Evolutionary conservation across 1,140 invertebrate species (phyloP).

Genomic region (Brachionus calyciflorus): DNA sequence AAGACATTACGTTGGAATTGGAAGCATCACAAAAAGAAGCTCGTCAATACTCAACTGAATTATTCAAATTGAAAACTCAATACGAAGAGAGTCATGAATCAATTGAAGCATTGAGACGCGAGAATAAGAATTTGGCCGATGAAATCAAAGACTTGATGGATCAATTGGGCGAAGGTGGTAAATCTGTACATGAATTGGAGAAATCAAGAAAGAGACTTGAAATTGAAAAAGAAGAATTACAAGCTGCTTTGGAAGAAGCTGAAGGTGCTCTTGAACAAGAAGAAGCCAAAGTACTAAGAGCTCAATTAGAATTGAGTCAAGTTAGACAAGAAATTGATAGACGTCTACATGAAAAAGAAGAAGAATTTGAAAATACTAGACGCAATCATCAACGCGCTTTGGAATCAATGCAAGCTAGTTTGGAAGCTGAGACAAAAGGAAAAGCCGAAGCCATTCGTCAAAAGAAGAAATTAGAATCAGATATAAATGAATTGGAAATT

Average conservation of each 20-base stretch:
- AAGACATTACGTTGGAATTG: constrained; percentile 90
- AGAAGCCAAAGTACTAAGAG: constrained; percentile 71
- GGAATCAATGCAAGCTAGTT: constrained; percentile 97
- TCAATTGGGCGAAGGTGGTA: constrained; percentile 94
- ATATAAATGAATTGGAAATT: constrained; percentile 98
- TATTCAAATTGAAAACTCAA: constrained; percentile 95
- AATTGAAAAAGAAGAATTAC: constrained; percentile 97
- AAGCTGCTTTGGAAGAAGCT: constrained; percentile 96
- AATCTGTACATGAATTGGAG: constrained; percentile 87
- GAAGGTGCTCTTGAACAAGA: constrained; percentile 93
- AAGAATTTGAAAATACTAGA: constrained; percentile 96
- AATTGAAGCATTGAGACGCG: constrained; percentile 90
- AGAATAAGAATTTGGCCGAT: constrained; percentile 96
- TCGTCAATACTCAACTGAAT: constrained; percentile 96
- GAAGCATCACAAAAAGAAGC: constrained; percentile 98
- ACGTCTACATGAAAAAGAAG: constrained; percentile 92
- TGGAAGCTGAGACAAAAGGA: constrained; percentile 97
- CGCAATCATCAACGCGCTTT: constrained; percentile 97
- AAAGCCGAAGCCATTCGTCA: constrained; percentile 92
- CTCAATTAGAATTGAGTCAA: constrained; percentile 92
- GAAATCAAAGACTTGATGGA: constrained; percentile 78
- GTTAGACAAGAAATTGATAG: constrained; percentile 97
- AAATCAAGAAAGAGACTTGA: constrained; percentile 95
- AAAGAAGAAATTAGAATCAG: constrained; percentile 98
- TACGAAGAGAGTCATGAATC: constrained; percentile 94